phyloP scores from a whole-genome alignment of 2,113 vertebrate genomes.

The Arenaria interpres region DNA sequence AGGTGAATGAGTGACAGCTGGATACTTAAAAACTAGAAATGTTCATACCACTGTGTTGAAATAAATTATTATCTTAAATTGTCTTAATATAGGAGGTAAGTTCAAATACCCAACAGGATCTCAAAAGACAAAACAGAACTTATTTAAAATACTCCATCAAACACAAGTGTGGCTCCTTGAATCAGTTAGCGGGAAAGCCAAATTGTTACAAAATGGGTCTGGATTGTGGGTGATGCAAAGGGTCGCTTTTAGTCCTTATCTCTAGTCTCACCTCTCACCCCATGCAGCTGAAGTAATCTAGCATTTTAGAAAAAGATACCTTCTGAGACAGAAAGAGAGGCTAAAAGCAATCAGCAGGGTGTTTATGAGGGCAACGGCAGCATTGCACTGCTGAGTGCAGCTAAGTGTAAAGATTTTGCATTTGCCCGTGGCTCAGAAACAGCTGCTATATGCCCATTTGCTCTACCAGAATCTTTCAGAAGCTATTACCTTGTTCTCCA shows the following conservation, averaged over 20 bases:
- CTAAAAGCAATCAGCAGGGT: not conserved
- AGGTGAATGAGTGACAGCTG: not conserved
- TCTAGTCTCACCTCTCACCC: not conserved
- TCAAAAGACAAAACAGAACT: not conserved
- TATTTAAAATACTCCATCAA: rapidly evolving
- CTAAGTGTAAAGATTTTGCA: not conserved
- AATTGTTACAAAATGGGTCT: not conserved
- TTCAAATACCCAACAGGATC: not conserved
- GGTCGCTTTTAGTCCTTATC: not conserved
- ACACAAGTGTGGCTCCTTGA: not conserved
- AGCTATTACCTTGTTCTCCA: not conserved
- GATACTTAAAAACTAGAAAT: not conserved
- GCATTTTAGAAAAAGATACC: not conserved
- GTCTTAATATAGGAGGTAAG: not conserved
- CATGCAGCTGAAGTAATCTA: not conserved
- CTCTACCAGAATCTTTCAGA: not conserved
- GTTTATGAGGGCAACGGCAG: not conserved
- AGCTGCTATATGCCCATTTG: not conserved
- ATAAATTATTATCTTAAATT: not conserved
- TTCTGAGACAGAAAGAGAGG: not conserved
- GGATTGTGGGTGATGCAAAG: not conserved
- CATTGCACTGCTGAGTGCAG: not conserved
- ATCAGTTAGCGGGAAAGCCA: not conserved
- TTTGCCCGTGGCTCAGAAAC: not conserved
- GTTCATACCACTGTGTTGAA: not conserved